These are phyloP conservation scores for Caenorhabditis imperialis DNA, from an alignment of 2,888 invertebrate species.

Conservation along the genomic window DNA sequence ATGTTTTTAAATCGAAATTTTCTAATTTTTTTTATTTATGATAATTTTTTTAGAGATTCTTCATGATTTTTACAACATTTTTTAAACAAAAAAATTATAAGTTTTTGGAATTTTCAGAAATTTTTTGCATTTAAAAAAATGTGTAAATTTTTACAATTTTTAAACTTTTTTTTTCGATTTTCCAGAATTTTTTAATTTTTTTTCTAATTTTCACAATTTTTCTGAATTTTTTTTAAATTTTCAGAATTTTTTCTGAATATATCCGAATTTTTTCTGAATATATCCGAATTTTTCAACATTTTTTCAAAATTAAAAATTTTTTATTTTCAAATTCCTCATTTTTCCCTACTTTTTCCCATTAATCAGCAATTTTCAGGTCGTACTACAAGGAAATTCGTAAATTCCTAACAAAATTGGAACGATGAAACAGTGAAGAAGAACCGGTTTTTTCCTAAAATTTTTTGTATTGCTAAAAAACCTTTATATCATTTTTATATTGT, in stretches of 20 bases:
- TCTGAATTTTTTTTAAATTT: not conserved
- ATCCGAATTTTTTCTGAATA: no score
- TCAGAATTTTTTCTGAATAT: not conserved
- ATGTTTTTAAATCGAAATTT: no score
- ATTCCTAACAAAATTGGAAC: constrained; percentile 36
- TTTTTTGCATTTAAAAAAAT: no score
- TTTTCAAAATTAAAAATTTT: not conserved
- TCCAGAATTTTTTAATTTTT: no score
- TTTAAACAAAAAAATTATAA: no score
- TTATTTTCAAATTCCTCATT: not conserved
- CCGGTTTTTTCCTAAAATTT: not conserved
- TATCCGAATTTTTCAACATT: not conserved
- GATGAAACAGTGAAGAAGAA: constrained; percentile 5
- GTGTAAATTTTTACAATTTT: no score
- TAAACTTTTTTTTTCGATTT: no score
- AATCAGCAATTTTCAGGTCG: constrained; percentile 23
- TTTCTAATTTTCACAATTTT: constrained; percentile 1
- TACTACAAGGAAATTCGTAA: constrained; percentile 53
- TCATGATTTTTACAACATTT: no score
- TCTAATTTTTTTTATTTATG: no score
- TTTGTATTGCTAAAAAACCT: constrained; percentile 3
- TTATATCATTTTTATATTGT: constrained; percentile 6
- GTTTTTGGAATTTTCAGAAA: no score
- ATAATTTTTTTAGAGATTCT: no score
- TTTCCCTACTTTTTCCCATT: constrained; percentile 2